A percentile compares a stretch with the other conserved stretches of the same genome.
phyloP scores from a whole-genome alignment of 2,888 invertebrate species.

The Coremacera marginata region DNA sequence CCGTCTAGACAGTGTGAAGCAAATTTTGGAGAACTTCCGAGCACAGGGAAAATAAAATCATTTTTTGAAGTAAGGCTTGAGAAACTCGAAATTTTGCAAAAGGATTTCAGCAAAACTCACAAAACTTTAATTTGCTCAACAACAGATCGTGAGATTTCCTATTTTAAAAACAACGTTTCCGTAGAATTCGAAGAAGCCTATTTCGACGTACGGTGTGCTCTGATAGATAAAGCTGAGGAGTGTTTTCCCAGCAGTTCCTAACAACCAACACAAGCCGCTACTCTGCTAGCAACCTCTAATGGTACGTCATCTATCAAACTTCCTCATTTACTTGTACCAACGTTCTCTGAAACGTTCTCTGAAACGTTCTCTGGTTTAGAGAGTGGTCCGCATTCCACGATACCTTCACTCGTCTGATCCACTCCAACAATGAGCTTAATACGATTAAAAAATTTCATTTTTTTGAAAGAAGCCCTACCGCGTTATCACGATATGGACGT shows the following conservation, averaged over 20 bases:
- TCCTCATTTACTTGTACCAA: conserved; percentile 24
- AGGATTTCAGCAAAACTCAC: background rate
- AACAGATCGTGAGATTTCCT: background rate
- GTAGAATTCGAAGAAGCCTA: conserved; percentile 12
- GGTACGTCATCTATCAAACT: conserved; percentile 5
- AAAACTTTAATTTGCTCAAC: background rate
- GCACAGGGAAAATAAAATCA: too few relatives aligned
- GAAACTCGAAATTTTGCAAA: background rate
- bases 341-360: too few relatives aligned
- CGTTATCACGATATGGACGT: conserved; percentile 14
- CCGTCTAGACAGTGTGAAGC: background rate
- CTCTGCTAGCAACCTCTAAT: background rate
- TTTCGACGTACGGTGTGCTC: background rate
- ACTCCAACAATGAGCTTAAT: conserved; percentile 16
- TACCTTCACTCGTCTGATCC: conserved; percentile 21
- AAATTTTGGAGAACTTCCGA: background rate
- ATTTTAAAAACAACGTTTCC: background rate
- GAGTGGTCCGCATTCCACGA: conserved; percentile 38
- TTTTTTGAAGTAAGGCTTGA: too few relatives aligned
- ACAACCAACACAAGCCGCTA: background rate
- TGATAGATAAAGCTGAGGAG: background rate
- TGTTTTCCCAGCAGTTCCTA: background rate
- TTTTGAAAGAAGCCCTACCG: conserved; percentile 15
- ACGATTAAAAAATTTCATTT: conserved; percentile 34
- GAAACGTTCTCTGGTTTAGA: conserved; percentile 10